These are phyloP conservation scores for Rhinopomastus cyanomelas DNA, from an alignment of 2,113 vertebrate species.

Conservation along the genomic window DNA sequence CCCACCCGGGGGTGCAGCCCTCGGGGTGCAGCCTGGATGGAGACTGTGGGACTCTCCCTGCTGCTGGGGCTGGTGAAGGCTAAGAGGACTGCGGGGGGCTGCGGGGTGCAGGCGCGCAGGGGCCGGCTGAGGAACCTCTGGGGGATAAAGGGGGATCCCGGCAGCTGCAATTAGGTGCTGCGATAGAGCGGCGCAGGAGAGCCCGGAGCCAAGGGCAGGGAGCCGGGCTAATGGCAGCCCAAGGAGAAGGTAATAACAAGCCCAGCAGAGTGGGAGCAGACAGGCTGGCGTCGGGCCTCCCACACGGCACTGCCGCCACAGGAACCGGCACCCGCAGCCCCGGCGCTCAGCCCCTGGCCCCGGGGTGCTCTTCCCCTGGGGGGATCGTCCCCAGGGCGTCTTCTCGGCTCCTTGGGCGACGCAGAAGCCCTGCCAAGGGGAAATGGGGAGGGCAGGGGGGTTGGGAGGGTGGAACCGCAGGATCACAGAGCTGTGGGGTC, in stretches of 20 bases:
- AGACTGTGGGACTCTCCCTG: neutral
- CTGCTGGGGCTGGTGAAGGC: neutral
- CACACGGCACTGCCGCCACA: conserved; percentile 55
- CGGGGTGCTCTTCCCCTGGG: neutral
- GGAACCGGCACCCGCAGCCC: conserved; percentile 7
- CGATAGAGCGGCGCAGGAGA: conserved; percentile 55
- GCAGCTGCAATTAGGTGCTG: conserved; percentile 65
- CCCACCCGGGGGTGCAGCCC: too few relatives aligned
- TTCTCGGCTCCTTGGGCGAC: neutral
- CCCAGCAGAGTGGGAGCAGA: conserved; percentile 62
- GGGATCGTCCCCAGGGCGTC: accelerated
- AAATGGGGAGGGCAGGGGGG: too few relatives aligned
- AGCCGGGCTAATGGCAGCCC: conserved; percentile 66
- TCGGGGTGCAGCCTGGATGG: neutral
- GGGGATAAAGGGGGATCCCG: conserved; percentile 69
- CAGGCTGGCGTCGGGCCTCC: conserved; percentile 73
- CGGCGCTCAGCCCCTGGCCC: neutral
- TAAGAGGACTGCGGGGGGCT: conserved; percentile 5
- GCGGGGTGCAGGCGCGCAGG: neutral
- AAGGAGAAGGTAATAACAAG: conserved; percentile 75
- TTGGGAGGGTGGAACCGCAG: neutral
- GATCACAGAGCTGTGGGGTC: too few relatives aligned
- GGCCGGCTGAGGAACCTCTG: conserved; percentile 58
- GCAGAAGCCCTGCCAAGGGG: accelerated
- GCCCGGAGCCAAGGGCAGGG: conserved; percentile 68